Evolutionary conservation across 2,113 vertebrate species (phyloP), one percentile per base, ranked within the genome.

Genomic region (Ameiurus melas): DNA sequence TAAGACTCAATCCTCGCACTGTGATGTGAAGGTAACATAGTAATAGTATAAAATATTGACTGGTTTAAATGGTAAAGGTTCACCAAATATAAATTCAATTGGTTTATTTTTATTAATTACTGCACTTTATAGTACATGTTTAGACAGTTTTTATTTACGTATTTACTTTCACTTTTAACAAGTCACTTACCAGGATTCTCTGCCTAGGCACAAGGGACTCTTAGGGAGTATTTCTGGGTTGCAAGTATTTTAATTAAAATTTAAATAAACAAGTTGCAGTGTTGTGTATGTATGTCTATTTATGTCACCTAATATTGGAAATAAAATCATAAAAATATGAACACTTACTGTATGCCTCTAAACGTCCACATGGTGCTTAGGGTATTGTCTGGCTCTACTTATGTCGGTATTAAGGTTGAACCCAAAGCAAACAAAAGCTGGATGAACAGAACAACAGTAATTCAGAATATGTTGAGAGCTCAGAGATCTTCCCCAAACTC

Each of bases 401-500:
- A 19, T 57, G 27, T 22, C 51, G 77, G n/a, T 30, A 81, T 78
- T 51, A 80, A 57, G 17, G 43, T 58, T 33, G 39, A 33, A n/a
- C 22, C 57, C 85, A 86, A 86, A 33, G 51, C 39, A 79, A 55
- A 58, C n/a, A 86, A 87, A 71, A 36, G n/a, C 33, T 36, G 19
- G 25, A 79, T 14, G 9, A 86, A 30, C 25, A 71, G 22, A 71
- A 68, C 64, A 73, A 39, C n/a, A 25, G 39, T 5, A 17, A 33
- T 79, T 66, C 10, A 27, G 39, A 12, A 66, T 57, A 57, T 22
- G 43, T 14, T 79, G 27, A 66, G 12, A 79, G 39, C 19, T 70
- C 33, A 36, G 30, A 16, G 43, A 60, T 57, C 22, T 39, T 58
- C 51, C 51, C 22, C 51, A 71, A 43, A 70, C 43, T 25, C 55